Evolutionary conservation across 2,797 vertebrate genomes (phyloP).

Genomic region (Psittacula derbiana): DNA sequence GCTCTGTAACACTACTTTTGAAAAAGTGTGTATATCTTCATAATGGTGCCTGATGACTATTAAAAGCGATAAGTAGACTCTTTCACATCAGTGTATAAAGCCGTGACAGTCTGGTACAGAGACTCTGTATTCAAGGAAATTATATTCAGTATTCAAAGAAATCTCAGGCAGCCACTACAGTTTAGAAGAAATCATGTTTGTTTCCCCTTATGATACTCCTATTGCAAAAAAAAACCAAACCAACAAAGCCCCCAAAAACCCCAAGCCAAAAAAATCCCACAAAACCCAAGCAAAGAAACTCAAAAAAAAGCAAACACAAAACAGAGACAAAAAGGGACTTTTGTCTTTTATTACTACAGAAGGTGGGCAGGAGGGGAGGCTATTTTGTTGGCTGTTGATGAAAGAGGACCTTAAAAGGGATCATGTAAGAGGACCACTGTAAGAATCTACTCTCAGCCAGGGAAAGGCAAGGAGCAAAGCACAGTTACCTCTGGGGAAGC

Average conservation of each 20-base stretch:
- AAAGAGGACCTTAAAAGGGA: not conserved
- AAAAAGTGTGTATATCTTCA: not conserved
- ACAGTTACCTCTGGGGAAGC: not conserved
- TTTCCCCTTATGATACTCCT: not conserved
- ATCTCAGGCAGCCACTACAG: not conserved
- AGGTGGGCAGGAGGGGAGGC: not conserved
- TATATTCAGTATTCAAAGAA: not conserved
- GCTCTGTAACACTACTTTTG: not conserved
- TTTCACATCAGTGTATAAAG: not conserved
- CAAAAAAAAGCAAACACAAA: not conserved
- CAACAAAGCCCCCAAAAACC: no score
- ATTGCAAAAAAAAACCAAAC: not conserved
- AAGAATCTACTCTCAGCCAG: not conserved
- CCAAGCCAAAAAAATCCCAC: not conserved
- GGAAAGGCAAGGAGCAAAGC: not conserved
- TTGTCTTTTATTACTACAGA: not conserved
- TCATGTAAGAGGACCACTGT: not conserved
- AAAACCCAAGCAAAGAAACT: not conserved
- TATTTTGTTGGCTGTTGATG: not conserved
- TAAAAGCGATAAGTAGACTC: not conserved
- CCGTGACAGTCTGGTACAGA: not conserved
- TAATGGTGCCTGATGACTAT: not conserved
- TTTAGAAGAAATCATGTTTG: not conserved
- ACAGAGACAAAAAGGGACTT: not conserved
- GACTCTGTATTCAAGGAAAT: not conserved